These are phyloP conservation scores for Clarias platycephalus DNA, from an alignment of 2,797 vertebrate species.

Conservation along the genomic window DNA sequence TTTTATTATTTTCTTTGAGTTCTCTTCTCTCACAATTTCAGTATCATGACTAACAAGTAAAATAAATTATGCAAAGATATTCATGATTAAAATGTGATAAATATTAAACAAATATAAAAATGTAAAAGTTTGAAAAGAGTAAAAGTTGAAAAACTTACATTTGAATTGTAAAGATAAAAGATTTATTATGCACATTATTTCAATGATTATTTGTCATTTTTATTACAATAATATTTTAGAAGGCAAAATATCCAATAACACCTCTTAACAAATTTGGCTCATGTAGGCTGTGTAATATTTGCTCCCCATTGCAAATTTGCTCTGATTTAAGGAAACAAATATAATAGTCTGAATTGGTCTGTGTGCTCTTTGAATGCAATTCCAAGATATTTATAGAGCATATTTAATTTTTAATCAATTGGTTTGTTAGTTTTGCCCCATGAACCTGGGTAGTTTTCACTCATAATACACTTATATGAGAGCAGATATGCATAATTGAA, in stretches of 20 bases:
- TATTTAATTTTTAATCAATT: background rate
- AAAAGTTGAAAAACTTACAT: background rate
- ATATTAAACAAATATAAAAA: background rate
- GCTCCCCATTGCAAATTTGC: background rate
- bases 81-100: background rate
- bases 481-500: background rate
- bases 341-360: background rate
- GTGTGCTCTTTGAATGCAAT: background rate
- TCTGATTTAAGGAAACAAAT: background rate
- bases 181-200: background rate
- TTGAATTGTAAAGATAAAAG: background rate
- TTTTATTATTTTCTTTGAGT: constrained; percentile 34
- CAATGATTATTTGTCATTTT: background rate
- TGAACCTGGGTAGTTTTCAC: background rate
- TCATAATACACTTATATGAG: background rate
- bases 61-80: background rate
- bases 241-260: background rate
- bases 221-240: background rate
- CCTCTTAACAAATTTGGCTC: background rate
- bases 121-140: background rate
- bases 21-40: constrained; percentile 62
- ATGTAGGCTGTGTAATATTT: background rate
- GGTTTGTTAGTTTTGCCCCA: background rate
- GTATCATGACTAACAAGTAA: constrained; percentile 62
- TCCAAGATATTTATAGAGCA: background rate